Evolutionary conservation across 2,113 vertebrate species (phyloP).

Genomic region (Pantherophis guttatus): DNA sequence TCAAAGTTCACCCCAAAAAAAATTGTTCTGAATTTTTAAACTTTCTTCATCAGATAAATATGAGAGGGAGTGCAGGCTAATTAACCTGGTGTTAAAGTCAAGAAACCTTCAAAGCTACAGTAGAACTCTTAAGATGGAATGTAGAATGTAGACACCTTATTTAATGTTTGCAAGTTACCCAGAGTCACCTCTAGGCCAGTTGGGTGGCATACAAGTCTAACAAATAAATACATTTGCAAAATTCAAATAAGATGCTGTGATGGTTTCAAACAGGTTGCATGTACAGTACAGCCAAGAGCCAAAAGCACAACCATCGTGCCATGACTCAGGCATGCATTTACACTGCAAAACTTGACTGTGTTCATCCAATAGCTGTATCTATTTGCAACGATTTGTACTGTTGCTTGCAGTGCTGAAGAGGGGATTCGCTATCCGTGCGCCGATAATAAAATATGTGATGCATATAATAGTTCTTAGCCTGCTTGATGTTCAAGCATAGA

Average conservation of each 20-base stretch:
- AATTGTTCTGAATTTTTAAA: not conserved
- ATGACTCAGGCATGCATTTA: not conserved
- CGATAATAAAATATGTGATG: not conserved
- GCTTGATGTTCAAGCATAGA: not conserved
- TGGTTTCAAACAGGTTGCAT: not conserved
- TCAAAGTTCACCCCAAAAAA: not conserved
- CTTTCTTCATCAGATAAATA: not conserved
- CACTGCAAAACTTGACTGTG: not conserved
- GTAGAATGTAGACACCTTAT: not conserved
- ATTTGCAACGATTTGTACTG: not conserved
- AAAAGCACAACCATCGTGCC: not conserved
- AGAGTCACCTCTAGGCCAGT: not conserved
- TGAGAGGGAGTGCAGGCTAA: not conserved
- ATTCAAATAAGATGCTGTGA: not conserved
- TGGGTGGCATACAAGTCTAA: not conserved
- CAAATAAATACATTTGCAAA: not conserved
- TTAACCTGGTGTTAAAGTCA: not conserved
- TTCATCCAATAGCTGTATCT: not conserved
- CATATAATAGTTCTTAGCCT: not conserved
- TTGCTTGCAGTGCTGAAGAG: not conserved
- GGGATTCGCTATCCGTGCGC: not conserved
- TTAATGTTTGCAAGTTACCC: not conserved
- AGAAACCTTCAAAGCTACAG: not conserved
- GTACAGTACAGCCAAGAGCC: not conserved
- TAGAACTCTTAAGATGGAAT: not conserved